These are phyloP conservation scores for Dinoponera quadriceps DNA, from an alignment of 1,140 invertebrate species.

Conservation along the genomic window DNA sequence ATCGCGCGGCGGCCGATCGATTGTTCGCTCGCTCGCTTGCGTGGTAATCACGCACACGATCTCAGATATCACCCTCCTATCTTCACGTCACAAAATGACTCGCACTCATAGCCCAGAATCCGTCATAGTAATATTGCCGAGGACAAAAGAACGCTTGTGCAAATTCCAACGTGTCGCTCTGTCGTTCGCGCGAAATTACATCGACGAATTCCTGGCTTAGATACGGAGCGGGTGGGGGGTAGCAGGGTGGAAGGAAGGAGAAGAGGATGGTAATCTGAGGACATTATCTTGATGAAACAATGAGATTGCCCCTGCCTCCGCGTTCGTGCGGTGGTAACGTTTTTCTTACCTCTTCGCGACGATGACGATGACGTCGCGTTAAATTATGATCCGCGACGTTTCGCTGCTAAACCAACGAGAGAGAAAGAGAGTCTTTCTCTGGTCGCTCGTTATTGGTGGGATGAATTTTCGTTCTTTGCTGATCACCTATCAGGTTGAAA, in stretches of 20 bases:
- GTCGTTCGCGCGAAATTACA: constrained; percentile 50
- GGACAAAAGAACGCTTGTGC: constrained; percentile 57
- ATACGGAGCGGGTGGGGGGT: background rate
- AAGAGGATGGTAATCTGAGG: constrained; percentile 15
- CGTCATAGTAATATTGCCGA: constrained; percentile 52
- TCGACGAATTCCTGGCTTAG: constrained; percentile 49
- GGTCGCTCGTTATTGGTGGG: constrained; percentile 22
- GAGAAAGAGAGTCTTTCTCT: too few relatives aligned
- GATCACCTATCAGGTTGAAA: too few relatives aligned
- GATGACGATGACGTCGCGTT: constrained; percentile 15
- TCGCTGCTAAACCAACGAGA: constrained; percentile 41
- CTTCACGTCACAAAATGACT: constrained; percentile 27
- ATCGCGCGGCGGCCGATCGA: constrained; percentile 29
- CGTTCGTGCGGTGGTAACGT: constrained; percentile 1
- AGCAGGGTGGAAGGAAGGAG: background rate
- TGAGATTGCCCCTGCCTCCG: constrained; percentile 32
- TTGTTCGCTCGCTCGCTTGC: background rate
- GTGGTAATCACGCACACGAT: constrained; percentile 19
- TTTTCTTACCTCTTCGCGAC: constrained; percentile 32
- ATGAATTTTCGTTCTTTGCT: constrained; percentile 32
- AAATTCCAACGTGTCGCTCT: constrained; percentile 51
- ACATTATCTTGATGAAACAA: constrained; percentile 66
- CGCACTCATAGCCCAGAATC: constrained; percentile 17
- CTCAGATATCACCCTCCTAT: constrained; percentile 20
- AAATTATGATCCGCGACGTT: constrained; percentile 38